phyloP scores from a whole-genome alignment of 2,113 vertebrate species.

The Nothoprocta pentlandii region DNA sequence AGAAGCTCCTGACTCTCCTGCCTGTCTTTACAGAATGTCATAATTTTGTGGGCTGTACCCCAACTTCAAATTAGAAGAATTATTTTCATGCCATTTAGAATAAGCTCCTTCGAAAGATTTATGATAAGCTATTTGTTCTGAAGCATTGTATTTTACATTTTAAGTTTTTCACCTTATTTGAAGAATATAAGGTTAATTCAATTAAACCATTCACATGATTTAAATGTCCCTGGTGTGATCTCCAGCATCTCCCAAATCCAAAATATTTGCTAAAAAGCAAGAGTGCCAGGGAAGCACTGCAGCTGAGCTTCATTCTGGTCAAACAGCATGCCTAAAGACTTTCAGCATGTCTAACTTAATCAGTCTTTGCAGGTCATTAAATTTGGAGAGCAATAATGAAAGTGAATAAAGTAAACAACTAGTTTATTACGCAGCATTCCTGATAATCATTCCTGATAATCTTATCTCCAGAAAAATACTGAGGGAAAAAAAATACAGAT shows the following conservation, averaged over 20 bases:
- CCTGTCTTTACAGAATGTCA: neutral
- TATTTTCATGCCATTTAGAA: neutral
- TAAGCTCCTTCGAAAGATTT: neutral
- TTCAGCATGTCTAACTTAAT: neutral
- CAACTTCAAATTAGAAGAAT: neutral
- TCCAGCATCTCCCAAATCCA: constrained; percentile 34
- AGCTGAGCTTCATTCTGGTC: neutral
- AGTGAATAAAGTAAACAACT: neutral
- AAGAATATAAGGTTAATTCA: neutral
- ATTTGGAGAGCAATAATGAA: neutral
- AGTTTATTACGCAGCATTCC: neutral
- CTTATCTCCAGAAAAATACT: neutral
- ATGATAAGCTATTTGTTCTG: neutral
- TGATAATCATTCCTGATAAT: neutral
- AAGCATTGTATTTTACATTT: neutral
- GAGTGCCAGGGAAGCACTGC: constrained; percentile 1
- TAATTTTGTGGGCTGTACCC: neutral
- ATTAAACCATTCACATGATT: neutral
- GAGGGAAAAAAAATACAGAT: constrained; percentile 10
- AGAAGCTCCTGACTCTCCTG: neutral
- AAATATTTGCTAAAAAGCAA: neutral
- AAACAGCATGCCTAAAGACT: neutral
- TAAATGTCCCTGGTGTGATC: neutral
- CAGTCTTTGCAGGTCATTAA: neutral
- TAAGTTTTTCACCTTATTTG: neutral